These are phyloP conservation scores for Myanophis thanlyinensis DNA, from an alignment of 2,113 vertebrate species.

Conservation along the genomic window DNA sequence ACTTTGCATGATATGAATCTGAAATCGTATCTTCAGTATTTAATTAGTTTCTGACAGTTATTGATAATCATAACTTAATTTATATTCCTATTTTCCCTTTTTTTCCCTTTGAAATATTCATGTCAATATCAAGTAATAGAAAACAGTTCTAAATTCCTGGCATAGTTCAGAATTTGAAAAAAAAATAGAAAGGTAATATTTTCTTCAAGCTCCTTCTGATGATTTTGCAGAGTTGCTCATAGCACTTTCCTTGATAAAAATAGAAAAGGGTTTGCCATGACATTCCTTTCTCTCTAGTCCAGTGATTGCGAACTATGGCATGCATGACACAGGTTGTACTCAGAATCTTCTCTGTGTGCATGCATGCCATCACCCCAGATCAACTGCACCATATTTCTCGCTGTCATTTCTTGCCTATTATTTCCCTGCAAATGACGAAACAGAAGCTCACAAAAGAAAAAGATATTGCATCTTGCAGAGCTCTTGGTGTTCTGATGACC, in stretches of 20 bases:
- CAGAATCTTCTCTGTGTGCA: no score
- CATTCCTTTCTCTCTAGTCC: neutral
- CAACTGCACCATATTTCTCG: no score
- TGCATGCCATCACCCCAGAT: no score
- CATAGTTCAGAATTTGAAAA: neutral
- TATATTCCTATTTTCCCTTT: neutral
- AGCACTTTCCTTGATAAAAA: neutral
- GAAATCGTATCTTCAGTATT: neutral
- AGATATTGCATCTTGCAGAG: no score
- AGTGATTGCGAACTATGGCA: no score
- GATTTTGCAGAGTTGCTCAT: neutral
- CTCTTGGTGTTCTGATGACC: no score
- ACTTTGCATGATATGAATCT: neutral
- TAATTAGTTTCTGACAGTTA: neutral
- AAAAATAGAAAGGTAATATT: neutral
- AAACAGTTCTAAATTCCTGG: neutral
- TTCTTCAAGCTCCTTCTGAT: neutral
- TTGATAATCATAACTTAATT: neutral
- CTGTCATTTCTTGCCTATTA: no score
- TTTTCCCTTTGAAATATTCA: neutral
- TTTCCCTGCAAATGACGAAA: no score
- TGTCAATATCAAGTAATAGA: neutral
- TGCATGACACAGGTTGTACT: no score
- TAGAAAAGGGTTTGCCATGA: neutral
- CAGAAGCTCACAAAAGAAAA: no score